Evolutionary conservation across 2,888 invertebrate genomes (phyloP).

Genomic region (Sacculina carcini): DNA sequence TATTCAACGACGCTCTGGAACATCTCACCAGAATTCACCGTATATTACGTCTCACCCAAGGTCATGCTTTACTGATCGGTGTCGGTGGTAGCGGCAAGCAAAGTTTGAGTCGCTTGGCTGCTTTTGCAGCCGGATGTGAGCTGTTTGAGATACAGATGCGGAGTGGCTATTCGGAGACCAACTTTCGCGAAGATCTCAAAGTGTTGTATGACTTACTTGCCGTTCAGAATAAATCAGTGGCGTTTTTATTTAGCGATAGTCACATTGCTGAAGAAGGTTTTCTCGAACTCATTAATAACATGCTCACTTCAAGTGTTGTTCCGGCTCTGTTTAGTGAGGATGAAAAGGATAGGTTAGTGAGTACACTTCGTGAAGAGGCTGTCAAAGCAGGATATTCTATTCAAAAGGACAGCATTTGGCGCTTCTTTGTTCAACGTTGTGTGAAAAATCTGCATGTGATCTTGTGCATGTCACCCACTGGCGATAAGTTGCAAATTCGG

Average conservation of each 20-base stretch:
- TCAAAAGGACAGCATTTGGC: slow-evolving; percentile 60
- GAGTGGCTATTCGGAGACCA: slow-evolving; percentile 56
- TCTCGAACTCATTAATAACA: slow-evolving; percentile 69
- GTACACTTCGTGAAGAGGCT: slow-evolving; percentile 38
- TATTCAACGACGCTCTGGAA: slow-evolving; percentile 75
- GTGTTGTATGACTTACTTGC: slow-evolving; percentile 46
- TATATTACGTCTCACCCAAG: slow-evolving; percentile 50
- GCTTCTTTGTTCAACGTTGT: slow-evolving; percentile 47
- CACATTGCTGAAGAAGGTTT: slow-evolving; percentile 39
- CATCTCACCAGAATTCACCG: slow-evolving; percentile 68
- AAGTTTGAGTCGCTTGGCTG: slow-evolving; percentile 45
- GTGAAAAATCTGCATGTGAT: slow-evolving; percentile 69
- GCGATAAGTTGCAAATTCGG: slow-evolving; percentile 49
- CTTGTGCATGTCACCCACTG: slow-evolving; percentile 64
- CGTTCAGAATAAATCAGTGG: slow-evolving; percentile 45
- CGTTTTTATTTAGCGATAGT: slow-evolving; percentile 57
- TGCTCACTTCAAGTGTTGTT: slow-evolving; percentile 62
- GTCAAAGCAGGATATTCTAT: slow-evolving; percentile 40
- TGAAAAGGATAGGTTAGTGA: slow-evolving; percentile 56
- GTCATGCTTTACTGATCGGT: slow-evolving; percentile 60
- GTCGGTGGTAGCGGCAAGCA: slow-evolving; percentile 75
- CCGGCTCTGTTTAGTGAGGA: slow-evolving; percentile 66
- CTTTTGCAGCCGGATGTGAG: slow-evolving; percentile 55
- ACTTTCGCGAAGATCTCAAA: slow-evolving; percentile 68
- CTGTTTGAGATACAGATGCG: slow-evolving; percentile 54